These are phyloP conservation scores for Apus apus DNA, from an alignment of 2,113 vertebrate species.

Conservation along the genomic window DNA sequence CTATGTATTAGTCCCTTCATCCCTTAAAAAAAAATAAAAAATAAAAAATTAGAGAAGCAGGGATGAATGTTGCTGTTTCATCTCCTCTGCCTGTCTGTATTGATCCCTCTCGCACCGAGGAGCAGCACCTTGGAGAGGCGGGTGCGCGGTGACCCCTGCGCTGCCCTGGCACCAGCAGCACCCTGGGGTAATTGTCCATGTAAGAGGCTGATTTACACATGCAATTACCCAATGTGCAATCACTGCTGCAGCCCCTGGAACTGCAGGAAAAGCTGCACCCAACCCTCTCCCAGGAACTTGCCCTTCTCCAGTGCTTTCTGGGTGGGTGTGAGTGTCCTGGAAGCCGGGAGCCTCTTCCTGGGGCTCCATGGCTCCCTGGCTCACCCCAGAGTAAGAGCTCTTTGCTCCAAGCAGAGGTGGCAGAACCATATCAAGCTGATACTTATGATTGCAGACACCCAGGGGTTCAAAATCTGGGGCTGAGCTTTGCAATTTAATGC, in stretches of 20 bases:
- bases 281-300: not conserved
- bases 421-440: not conserved
- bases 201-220: not conserved
- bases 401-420: not conserved
- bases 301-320: not conserved
- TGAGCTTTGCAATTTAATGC: not conserved
- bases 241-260: not conserved
- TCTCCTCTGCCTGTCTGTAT: not conserved
- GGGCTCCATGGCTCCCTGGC: not conserved
- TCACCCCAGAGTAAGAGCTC: not conserved
- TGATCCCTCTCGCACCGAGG: rapidly evolving
- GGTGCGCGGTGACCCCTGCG: not conserved
- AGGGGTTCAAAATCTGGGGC: not conserved
- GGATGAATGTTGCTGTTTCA: not conserved
- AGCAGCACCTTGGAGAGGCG: not conserved
- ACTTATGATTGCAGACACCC: rapidly evolving
- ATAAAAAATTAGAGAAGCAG: not conserved
- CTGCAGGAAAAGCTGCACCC: not conserved
- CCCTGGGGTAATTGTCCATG: not conserved
- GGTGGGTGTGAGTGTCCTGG: not conserved
- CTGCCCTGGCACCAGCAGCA: not conserved
- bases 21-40: not conserved
- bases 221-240: slow-evolving; percentile 35
- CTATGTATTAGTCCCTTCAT: not conserved
- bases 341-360: rapidly evolving